Evolutionary conservation across 2,888 invertebrate species (phyloP), one percentile per base, ranked within the genome.

Genomic region (Epirrhoe alternata): DNA sequence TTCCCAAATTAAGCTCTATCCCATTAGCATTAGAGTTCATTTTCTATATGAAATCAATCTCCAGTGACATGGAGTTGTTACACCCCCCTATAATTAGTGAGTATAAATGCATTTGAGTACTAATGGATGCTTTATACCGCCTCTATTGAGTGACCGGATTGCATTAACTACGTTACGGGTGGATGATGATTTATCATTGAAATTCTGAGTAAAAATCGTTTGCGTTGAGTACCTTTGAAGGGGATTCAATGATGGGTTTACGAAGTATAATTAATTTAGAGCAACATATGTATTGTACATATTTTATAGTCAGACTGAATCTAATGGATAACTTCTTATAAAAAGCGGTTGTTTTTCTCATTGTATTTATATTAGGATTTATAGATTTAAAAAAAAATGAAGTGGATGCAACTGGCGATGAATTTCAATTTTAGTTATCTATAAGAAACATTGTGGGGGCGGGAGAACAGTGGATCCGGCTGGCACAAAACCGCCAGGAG

Each of bases 51-150:
- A 24, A 8, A 17, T n/a, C 0, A 8, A 17, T 55, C 17, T 7
- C 5, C 6, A 66, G 66, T 62, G 55, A 51, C 6, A 47, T 16
- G 51, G 47, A 7, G 54, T 42, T 24, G 38, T 8, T n/a, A 53
- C 61, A 50, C 61, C 83, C 82, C 84, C 77, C 81, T 80, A 78
- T 87, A 86, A 87, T 86, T 87, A 87, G 68, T 74, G 78, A 78
- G 83, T 83, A 83, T 86, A 85, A 87, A 86, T 86, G 86, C 86
- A 86, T 87, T 86, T 75, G 73, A 76, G 76, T 72, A 77, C 82
- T 86, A 87, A 87, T 87, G 87, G 86, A 82, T 77, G 75, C 75
- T 80, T 81, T 80, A 78, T 81, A 63, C 77, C 77, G 69, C 78
- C 78, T 74, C 68, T 74, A 74, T 72, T 73, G 62, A 74, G 69